These are phyloP conservation scores for Craterocephalus amniculus DNA, from an alignment of 2,797 vertebrate genomes.

Conservation along the genomic window DNA sequence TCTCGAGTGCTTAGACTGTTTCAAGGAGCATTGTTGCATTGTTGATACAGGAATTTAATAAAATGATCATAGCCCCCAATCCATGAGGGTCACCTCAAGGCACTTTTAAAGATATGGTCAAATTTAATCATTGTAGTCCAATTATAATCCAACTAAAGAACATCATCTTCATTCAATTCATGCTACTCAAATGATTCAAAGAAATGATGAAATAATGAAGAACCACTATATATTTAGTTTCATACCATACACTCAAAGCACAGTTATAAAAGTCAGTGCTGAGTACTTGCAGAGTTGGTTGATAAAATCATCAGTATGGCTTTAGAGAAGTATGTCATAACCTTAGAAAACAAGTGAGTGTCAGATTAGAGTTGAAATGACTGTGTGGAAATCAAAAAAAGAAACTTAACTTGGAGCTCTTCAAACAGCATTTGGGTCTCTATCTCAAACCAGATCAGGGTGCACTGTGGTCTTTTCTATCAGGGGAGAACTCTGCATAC, in stretches of 20 bases:
- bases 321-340: not conserved
- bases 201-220: not conserved
- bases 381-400: not conserved
- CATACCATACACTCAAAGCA: not conserved
- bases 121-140: too few species aligned
- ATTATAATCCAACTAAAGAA: not conserved
- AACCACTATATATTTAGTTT: not conserved
- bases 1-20: slow-evolving; percentile 43
- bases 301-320: not conserved
- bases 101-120: too few species aligned
- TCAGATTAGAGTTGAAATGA: not conserved
- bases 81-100: too few species aligned
- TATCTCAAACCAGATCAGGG: not conserved
- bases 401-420: not conserved
- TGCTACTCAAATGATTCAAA: not conserved
- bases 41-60: not conserved
- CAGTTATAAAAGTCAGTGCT: not conserved
- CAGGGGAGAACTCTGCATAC: not conserved
- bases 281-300: too few species aligned
- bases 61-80: slow-evolving; percentile 1
- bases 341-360: not conserved
- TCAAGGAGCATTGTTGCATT: not conserved
- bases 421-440: not conserved
- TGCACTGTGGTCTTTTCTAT: not conserved
- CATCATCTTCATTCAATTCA: not conserved